A percentile compares a stretch with the other conserved stretches of the same genome.
These are phyloP conservation scores for Melanotaenia boesemani DNA, from an alignment of 2,797 vertebrate species.

Conservation along the genomic window DNA sequence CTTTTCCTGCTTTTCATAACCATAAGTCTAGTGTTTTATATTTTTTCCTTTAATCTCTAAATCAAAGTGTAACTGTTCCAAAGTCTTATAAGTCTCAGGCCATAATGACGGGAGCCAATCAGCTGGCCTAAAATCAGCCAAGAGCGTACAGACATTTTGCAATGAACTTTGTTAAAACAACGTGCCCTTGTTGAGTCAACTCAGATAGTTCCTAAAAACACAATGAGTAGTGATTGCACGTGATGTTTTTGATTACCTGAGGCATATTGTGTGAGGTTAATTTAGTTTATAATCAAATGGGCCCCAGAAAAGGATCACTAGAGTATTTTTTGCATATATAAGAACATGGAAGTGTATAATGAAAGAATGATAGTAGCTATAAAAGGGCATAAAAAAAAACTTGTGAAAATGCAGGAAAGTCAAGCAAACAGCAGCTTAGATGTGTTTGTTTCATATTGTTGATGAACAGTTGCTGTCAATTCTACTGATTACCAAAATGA, in stretches of 20 bases:
- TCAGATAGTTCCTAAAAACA: not conserved
- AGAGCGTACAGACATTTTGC: constrained; percentile 15
- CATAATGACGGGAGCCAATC: constrained; percentile 45
- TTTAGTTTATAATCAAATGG: not conserved
- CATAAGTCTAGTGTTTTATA: not conserved
- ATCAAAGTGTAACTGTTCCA: constrained; percentile 18
- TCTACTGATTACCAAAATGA: not conserved
- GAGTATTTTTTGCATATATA: not conserved
- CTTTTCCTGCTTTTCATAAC: not conserved
- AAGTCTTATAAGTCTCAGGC: constrained; percentile 52
- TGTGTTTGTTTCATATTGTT: not conserved
- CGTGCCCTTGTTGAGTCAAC: constrained; percentile 10
- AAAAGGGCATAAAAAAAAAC: not conserved
- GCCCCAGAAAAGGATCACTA: not conserved
- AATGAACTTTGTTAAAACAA: constrained; percentile 19
- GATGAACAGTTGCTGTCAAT: not conserved
- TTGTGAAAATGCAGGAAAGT: not conserved
- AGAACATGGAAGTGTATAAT: not conserved
- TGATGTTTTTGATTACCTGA: not conserved
- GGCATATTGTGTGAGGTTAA: not conserved
- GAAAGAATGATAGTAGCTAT: not conserved
- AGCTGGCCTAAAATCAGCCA: constrained; percentile 16
- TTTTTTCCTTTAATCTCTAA: constrained; percentile 5
- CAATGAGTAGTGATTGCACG: not conserved
- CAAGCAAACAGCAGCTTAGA: not conserved